Conservation (phyloP, 2,888 invertebrate genomes). For the Limnephilus marmoratus region DNA sequence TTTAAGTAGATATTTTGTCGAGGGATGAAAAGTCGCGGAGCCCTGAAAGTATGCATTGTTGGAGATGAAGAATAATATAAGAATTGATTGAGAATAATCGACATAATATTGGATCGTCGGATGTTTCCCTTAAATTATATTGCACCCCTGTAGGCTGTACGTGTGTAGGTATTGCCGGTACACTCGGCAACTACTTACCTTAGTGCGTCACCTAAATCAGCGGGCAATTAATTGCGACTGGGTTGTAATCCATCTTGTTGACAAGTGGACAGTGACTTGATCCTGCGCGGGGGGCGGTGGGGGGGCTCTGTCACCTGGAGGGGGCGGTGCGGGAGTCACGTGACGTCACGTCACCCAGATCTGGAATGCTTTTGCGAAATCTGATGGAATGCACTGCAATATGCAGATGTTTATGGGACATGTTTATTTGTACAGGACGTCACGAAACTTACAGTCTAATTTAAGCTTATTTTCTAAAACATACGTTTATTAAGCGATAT, state of each 20-base stretch:
- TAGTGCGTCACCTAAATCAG: conserved; percentile 65
- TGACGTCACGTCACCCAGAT: conserved; percentile 35
- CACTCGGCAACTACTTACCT: conserved; percentile 19
- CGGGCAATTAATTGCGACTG: conserved; percentile 65
- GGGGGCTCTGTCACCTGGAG: conserved; percentile 20
- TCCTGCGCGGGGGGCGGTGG: conserved; percentile 47
- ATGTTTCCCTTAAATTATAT: conserved; percentile 23
- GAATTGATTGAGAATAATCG: not conserved
- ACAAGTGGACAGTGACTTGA: conserved; percentile 66
- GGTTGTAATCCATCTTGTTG: conserved; percentile 66
- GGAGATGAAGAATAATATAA: too few species aligned
- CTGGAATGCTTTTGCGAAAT: not conserved
- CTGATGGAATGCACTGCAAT: not conserved
- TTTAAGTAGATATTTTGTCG: too few species aligned
- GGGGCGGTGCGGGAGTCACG: conserved; percentile 5
- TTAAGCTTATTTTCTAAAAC: not conserved
- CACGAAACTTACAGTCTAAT: not conserved
- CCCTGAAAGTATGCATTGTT: too few species aligned
- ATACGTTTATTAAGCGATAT: too few species aligned
- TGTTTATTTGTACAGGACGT: not conserved
- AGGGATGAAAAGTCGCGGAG: too few species aligned
- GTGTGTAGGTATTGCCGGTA: not conserved
- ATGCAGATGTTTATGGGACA: not conserved
- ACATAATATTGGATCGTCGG: not conserved
- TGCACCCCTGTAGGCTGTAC: not conserved